Conservation (phyloP, 1,140 invertebrate genomes). For the Phymorhynchus buccinoides region DNA sequence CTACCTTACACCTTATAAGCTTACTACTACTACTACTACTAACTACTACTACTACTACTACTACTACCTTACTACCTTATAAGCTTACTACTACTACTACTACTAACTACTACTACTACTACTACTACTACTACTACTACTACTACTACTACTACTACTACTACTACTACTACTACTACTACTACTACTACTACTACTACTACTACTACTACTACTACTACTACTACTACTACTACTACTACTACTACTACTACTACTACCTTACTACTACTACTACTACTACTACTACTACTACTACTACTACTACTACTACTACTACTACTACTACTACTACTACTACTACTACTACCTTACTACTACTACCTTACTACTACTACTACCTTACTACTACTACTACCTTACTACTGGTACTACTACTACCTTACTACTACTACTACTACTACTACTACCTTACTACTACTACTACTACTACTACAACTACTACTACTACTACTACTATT, state of each 20-base stretch:
- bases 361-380: conserved; percentile 43
- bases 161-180: conserved; percentile 31
- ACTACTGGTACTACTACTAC: no score
- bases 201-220: conserved; percentile 43
- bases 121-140: conserved; percentile 21
- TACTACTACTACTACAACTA: no score
- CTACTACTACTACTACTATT: no score
- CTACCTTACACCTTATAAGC: no score
- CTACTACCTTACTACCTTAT: no score
- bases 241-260: conserved; percentile 39
- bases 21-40: not conserved
- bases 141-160: conserved; percentile 30
- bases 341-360: conserved; percentile 43
- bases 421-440: no score
- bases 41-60: no score
- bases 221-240: conserved; percentile 43
- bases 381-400: no score
- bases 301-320: conserved; percentile 41
- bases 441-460: no score
- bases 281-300: conserved; percentile 41
- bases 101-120: no score
- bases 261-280: conserved; percentile 25
- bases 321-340: conserved; percentile 43
- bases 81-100: no score
- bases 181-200: conserved; percentile 34